A percentile compares a stretch with the other conserved stretches of the same genome.
Evolutionary conservation across 2,797 vertebrate species (phyloP).

Genomic region (Hylomyscus alleni): DNA sequence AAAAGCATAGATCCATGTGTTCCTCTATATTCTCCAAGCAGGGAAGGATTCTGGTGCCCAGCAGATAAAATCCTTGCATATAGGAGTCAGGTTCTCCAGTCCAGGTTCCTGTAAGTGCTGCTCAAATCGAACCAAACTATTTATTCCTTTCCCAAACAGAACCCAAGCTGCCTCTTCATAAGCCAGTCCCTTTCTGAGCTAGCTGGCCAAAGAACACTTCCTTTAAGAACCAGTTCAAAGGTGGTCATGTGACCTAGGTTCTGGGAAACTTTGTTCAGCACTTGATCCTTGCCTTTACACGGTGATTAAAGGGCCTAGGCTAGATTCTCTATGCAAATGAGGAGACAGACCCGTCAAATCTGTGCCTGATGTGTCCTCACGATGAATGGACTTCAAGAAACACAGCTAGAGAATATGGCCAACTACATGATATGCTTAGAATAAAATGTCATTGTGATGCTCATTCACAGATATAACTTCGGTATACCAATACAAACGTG

Average conservation of each 20-base stretch:
- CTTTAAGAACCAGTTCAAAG: neutral
- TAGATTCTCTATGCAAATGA: neutral
- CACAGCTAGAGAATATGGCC: neutral
- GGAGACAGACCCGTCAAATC: neutral
- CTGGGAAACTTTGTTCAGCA: neutral
- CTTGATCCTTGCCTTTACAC: neutral
- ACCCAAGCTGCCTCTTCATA: neutral
- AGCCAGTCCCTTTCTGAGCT: neutral
- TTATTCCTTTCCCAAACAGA: neutral
- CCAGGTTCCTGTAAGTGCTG: neutral
- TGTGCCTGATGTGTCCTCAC: too few species aligned
- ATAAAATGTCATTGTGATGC: neutral
- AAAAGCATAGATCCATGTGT: neutral
- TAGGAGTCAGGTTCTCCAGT: neutral
- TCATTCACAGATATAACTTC: neutral
- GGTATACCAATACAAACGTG: neutral
- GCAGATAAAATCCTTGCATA: neutral
- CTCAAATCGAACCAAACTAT: neutral
- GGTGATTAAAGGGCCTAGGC: neutral
- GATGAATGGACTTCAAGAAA: neutral
- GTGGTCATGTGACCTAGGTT: neutral
- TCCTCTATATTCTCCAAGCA: neutral
- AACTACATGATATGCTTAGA: too few species aligned
- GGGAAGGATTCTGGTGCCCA: neutral
- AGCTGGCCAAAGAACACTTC: neutral